Evolutionary conservation across 1,140 invertebrate species (phyloP).

Genomic region (Armadillidium nasatum): DNA sequence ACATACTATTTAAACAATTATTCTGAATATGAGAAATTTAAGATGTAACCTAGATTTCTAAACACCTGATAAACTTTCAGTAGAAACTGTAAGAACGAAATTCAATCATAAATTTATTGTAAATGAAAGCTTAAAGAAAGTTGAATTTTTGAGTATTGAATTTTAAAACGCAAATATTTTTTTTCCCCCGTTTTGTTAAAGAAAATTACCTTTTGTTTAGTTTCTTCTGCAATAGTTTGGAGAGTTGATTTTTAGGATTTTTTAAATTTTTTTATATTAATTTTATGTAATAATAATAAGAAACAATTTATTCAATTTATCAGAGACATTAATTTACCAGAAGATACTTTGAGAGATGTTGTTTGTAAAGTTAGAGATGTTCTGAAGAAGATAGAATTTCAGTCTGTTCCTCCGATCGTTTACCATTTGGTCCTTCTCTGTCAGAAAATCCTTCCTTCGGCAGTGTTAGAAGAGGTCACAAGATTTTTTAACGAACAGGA

Average conservation of each 20-base stretch:
- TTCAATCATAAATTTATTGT: too few species aligned
- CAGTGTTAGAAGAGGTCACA: slow-evolving; percentile 28
- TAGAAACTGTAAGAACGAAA: too few species aligned
- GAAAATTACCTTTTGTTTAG: not conserved
- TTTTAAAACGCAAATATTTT: not conserved
- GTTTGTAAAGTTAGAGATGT: slow-evolving; percentile 50
- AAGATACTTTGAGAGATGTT: slow-evolving; percentile 51
- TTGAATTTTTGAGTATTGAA: not conserved
- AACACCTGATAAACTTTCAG: too few species aligned
- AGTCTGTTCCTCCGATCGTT: slow-evolving; percentile 50
- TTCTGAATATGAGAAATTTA: too few species aligned
- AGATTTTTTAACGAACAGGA: slow-evolving; percentile 40
- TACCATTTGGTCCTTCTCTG: slow-evolving; percentile 50
- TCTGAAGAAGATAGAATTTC: slow-evolving; percentile 48
- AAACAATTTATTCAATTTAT: not conserved
- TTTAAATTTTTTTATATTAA: too few species aligned
- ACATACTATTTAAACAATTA: too few species aligned
- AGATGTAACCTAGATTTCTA: too few species aligned
- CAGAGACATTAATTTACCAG: slow-evolving; percentile 2
- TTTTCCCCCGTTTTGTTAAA: not conserved
- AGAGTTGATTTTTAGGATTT: too few species aligned
- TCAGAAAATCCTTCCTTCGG: slow-evolving; percentile 25
- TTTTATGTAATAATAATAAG: not conserved
- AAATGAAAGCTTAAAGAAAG: too few species aligned
- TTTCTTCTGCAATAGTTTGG: not conserved